A percentile compares a stretch with the other conserved stretches of the same genome.
Evolutionary conservation across 2,113 vertebrate species (phyloP).

Genomic region (Bungarus multicinctus): DNA sequence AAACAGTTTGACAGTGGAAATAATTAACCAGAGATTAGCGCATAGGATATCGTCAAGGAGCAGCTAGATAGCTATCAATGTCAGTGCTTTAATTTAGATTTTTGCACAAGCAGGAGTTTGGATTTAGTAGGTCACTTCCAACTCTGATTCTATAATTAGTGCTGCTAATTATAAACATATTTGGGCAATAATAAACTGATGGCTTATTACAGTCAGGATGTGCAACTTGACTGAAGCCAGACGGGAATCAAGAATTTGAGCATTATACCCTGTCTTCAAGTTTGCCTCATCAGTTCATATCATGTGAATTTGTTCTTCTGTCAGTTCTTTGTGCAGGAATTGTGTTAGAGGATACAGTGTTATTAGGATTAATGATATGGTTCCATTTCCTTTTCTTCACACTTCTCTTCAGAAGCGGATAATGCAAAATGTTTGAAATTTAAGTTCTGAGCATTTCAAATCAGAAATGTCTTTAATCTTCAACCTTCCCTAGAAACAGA

Average conservation of each 20-base stretch:
- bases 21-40: not conserved
- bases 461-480: not conserved
- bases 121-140: not conserved
- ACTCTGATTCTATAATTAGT: not conserved
- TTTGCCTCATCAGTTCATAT: not conserved
- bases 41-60: not conserved
- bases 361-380: not conserved
- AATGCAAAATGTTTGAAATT: not conserved
- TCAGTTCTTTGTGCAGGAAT: not conserved
- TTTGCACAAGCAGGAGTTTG: not conserved
- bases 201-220: not conserved
- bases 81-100: not conserved
- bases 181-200: not conserved
- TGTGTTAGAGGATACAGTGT: not conserved
- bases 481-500: not conserved
- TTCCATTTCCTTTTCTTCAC: not conserved
- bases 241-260: not conserved
- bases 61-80: not conserved
- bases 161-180: not conserved
- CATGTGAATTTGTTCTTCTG: not conserved
- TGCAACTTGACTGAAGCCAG: not conserved
- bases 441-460: not conserved
- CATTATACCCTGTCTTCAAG: not conserved
- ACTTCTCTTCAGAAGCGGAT: not conserved
- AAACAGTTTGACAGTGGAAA: not conserved